Evolutionary conservation across 2,113 vertebrate species (phyloP), one percentile per base, ranked within the genome.

Genomic region (Dipodomys merriami): DNA sequence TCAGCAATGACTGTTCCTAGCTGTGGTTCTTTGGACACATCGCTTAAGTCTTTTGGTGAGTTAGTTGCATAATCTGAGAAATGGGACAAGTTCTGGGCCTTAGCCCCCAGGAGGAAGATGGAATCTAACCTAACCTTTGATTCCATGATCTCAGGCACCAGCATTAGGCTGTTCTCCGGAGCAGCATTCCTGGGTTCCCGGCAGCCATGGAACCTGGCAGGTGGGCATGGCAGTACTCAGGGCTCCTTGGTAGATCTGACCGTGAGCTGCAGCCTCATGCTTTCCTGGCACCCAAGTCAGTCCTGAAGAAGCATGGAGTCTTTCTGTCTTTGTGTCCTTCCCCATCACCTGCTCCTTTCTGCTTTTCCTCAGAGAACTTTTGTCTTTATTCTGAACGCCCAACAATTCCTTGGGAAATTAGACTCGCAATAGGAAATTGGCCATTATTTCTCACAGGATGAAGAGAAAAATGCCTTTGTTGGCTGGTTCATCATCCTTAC

Each of bases 351-450:
- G 22, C 5, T 57, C 68, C 23, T 60, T n/a, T 44, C 69, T 18
- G 10, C 22, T 46, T 39, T n/a, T 90, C 86, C 57, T 22, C 6
- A 49, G 95, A 67, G 81, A 57, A 77, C 22, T 30, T 85, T 64
- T 3, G 92, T 44, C 49, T 33, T 83, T 44, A 87, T n/a, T 82
- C 49, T 44, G 64, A 6, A 9, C 12, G 2, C 2, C 7, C 69
- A 78, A 77, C 35, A 60, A 39, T 74, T 86, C 84, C 86, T 39
- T 90, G 76, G 72, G 90, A 94, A 94, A 94, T 85, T 3, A 83
- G 82, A 93, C 71, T 86, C 46, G 29, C 60, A 39, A 22, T 7
- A 74, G 91, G 91, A 82, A 81, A 76, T 74, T 72, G 88, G 74
- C 94, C 86, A 39, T 67, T 7, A 1, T 44, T 79, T 72, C 88